These are phyloP conservation scores for Pardalotus punctatus DNA, from an alignment of 2,113 vertebrate genomes.

Conservation along the genomic window DNA sequence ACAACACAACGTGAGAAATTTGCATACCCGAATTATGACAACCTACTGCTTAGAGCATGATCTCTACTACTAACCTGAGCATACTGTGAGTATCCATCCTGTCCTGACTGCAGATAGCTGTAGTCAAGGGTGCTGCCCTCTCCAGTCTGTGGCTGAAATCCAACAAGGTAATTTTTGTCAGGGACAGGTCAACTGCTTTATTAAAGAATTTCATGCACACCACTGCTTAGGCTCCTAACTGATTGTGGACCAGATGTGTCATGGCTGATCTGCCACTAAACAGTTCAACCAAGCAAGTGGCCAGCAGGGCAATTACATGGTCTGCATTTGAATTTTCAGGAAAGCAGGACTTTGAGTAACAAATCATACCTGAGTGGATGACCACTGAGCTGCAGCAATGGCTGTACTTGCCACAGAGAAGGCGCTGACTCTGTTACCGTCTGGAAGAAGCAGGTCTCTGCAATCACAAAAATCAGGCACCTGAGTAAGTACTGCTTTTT, in stretches of 20 bases:
- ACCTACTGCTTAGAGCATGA: not conserved
- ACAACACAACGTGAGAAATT: not conserved
- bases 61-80: constrained; percentile 79
- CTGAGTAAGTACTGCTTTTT: not conserved
- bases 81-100: constrained; percentile 85
- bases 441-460: constrained; percentile 92
- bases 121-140: constrained; percentile 87
- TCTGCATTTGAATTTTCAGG: not conserved
- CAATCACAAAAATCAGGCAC: constrained; percentile 36
- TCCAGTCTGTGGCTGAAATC: constrained; percentile 83
- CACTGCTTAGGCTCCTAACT: not conserved
- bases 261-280: not conserved
- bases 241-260: not conserved
- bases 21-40: not conserved
- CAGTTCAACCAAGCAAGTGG: not conserved
- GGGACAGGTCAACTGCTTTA: not conserved
- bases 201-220: not conserved
- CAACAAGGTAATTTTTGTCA: not conserved
- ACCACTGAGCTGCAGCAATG: constrained; percentile 99
- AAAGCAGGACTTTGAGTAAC: not conserved
- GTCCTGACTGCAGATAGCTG: constrained; percentile 84
- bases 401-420: constrained; percentile 98
- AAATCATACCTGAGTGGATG: constrained; percentile 88
- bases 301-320: not conserved
- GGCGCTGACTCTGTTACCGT: constrained; percentile 94